These are phyloP conservation scores for Bos indicus DNA, from an alignment of 2,113 vertebrate genomes.

Conservation along the genomic window DNA sequence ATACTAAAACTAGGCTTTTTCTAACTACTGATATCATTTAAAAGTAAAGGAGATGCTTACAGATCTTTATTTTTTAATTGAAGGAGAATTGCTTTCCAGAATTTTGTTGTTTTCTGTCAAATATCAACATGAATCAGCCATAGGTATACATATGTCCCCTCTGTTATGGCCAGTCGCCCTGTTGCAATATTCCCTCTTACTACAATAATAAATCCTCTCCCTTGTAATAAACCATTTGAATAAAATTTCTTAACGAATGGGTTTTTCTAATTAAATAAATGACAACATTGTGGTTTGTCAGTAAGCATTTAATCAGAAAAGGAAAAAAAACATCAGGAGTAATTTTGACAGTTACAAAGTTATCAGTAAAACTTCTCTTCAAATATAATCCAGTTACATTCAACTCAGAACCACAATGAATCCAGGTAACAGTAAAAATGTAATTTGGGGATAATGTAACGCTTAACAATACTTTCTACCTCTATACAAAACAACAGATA, in stretches of 20 bases:
- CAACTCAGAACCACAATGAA: constrained; percentile 11
- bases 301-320: constrained; percentile 4
- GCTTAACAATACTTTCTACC: constrained; percentile 12
- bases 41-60: not conserved
- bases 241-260: constrained; percentile 3
- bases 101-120: not conserved
- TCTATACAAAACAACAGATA: not conserved
- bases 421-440: not conserved
- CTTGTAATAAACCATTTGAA: not conserved
- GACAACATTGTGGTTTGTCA: not conserved
- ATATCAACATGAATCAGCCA: not conserved
- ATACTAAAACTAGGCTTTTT: not conserved
- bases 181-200: not conserved
- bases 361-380: constrained; percentile 30
- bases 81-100: not conserved
- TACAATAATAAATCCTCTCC: not conserved
- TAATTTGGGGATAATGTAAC: not conserved
- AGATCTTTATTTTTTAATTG: not conserved
- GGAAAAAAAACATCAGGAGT: not conserved
- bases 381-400: not conserved
- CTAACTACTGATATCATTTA: not conserved
- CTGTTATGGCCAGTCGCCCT: not conserved
- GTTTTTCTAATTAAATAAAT: not conserved
- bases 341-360: not conserved
- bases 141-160: not conserved